Base-by-base conservation (phyloP, 2,797 vertebrate species). In the Coregonus sp. region DNA sequence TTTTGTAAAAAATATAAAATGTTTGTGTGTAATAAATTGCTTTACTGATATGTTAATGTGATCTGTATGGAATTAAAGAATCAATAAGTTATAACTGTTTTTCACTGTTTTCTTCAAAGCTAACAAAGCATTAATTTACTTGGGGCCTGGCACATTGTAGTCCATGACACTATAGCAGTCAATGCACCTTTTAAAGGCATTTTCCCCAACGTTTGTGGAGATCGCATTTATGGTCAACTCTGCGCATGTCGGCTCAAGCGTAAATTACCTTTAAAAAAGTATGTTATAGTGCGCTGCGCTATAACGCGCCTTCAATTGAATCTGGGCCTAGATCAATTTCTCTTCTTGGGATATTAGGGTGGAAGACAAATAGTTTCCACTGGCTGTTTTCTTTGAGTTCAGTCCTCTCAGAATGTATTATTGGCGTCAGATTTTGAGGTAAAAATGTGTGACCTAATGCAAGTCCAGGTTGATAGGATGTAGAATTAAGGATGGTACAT, bases 1-100 rank as follows among this genome's bases (percentile, higher is more conserved):
- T 94, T 93, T 93, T 94, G 86, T 87, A 81, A 78, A 78, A 76
- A 78, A 20, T 74, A 73, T 25, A 86, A 84, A 77, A 81, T 95
- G 25, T 72, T 63, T 70, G 80, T 89, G 91, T 92, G 87, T 78
- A 89, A 86, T 88, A 82, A 72, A 83, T 84, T 72, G 20, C 20
- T 88, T 81, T 89, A 47, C 82, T 82, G 29, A 82, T 87, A 81
- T 11, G 86, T 85, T 87, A 83, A 87, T 87, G 85, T 91, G 86
- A 86, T 79, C 77, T 87, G 75, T 78, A n/a, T 75, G 15, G 82
- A 86, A 84, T 78, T 18, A 80, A 72, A 40, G 14, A 75, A 33
- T 61, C 12, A 78, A 73, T 9, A 29, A 91, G 90, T 89, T 88
- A 92, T 91, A 80, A 68, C 70, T 40, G 80, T 50, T 68, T 69